Evolutionary conservation across 37 sponge, comb jelly and placozoan genomes (phyloP).

Genomic region (Ephydatia muelleri): DNA sequence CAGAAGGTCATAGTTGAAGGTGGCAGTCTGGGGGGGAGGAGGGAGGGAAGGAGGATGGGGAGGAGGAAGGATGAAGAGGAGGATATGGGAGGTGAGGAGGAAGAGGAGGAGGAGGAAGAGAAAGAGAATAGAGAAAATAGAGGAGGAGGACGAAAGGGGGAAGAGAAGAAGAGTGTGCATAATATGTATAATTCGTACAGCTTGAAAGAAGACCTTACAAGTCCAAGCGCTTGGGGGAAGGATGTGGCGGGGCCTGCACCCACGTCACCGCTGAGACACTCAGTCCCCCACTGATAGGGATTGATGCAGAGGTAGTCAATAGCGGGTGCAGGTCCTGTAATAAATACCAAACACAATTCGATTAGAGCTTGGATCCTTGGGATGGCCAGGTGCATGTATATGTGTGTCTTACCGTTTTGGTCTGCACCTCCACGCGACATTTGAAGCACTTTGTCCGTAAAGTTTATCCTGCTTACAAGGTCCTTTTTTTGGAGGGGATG

Average conservation of each 20-base stretch:
- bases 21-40: constrained; percentile 34
- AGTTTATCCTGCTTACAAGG: constrained; percentile 23
- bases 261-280: constrained; percentile 63
- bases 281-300: constrained; percentile 79
- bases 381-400: neutral
- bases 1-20: constrained; percentile 51
- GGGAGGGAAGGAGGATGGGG: neutral
- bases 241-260: constrained; percentile 59
- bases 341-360: neutral
- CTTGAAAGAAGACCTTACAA: constrained; percentile 14
- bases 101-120: neutral
- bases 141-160: too few species aligned
- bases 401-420: constrained; percentile 29
- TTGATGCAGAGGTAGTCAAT: constrained; percentile 63
- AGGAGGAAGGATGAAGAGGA: too few species aligned
- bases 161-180: too few species aligned
- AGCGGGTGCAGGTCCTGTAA: constrained; percentile 68
- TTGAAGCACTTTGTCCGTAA: constrained; percentile 39
- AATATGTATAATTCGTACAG: too few species aligned
- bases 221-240: constrained; percentile 53
- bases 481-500: neutral
- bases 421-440: constrained; percentile 47
- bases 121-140: too few species aligned
- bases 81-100: too few species aligned
- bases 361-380: neutral